phyloP scores from a whole-genome alignment of 2,888 invertebrate species.

The Mechanitis mazaeus region DNA sequence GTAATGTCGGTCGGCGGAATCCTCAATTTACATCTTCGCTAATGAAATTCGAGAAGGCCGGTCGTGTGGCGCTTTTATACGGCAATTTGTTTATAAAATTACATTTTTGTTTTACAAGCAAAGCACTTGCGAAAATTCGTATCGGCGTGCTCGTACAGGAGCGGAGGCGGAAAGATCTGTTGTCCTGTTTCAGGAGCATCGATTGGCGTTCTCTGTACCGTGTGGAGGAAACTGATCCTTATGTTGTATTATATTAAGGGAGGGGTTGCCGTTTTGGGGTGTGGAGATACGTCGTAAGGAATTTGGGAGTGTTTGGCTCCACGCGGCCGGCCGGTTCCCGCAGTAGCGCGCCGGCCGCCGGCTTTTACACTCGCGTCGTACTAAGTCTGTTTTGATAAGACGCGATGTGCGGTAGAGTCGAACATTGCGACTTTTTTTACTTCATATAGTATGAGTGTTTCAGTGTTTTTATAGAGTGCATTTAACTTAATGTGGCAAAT shows the following conservation, averaged over 20 bases:
- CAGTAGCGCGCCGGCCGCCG: conserved; percentile 71
- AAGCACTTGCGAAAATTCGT: conserved; percentile 57
- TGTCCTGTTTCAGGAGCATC: conserved; percentile 72
- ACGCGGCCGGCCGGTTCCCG: conserved; percentile 66
- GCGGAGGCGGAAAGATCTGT: conserved; percentile 69
- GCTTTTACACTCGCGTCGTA: conserved; percentile 49
- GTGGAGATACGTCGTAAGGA: conserved; percentile 53
- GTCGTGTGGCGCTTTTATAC: conserved; percentile 34
- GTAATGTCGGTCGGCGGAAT: conserved; percentile 29
- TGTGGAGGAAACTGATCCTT: conserved; percentile 35
- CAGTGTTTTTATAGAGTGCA: conserved; percentile 22
- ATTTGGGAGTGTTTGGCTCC: conserved; percentile 46
- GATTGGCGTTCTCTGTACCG: conserved; percentile 53
- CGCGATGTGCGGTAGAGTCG: conserved; percentile 38
- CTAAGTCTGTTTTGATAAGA: conserved; percentile 24
- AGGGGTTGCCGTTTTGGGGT: conserved; percentile 36
- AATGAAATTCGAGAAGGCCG: conserved; percentile 50
- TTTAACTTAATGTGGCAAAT: conserved; percentile 21
- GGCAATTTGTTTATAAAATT: conserved; percentile 54
- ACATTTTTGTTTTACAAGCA: conserved; percentile 47
- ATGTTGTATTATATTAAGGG: conserved; percentile 28
- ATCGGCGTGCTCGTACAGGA: conserved; percentile 48
- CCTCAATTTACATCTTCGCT: conserved; percentile 41
- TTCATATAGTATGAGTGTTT: conserved; percentile 15
- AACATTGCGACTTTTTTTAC: conserved; percentile 23